Conservation (phyloP, 2,113 vertebrate genomes). For the Anarrhichthys ocellatus region DNA sequence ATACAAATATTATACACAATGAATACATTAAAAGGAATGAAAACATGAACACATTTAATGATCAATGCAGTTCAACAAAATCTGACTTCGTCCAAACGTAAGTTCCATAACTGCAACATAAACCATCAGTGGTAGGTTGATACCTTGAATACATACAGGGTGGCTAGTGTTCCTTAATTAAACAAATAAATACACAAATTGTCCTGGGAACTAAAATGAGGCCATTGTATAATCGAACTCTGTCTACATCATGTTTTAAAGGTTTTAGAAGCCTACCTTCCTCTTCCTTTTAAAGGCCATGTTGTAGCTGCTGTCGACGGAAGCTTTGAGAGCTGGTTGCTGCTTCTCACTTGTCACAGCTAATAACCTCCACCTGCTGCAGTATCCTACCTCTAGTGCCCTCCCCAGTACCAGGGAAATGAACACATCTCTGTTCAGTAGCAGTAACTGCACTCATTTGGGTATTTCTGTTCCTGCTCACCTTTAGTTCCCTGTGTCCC, state of each 20-base stretch:
- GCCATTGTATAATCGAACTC: too few relatives aligned
- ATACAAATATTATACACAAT: not conserved
- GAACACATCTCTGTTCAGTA: not conserved
- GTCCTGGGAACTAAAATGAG: not conserved
- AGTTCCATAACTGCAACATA: not conserved
- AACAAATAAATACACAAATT: not conserved
- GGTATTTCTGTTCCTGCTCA: not conserved
- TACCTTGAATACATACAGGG: not conserved
- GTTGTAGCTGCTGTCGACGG: not conserved
- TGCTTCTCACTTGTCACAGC: rapidly evolving
- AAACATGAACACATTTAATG: not conserved
- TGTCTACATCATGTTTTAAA: too few relatives aligned
- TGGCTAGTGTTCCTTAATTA: not conserved
- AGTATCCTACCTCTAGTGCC: too few relatives aligned
- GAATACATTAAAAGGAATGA: not conserved
- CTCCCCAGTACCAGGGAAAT: not conserved
- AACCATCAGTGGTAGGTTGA: not conserved
- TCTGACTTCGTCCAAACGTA: not conserved
- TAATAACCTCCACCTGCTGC: not conserved
- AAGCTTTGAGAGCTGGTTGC: not conserved
- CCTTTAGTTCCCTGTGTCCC: not conserved
- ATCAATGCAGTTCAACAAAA: not conserved
- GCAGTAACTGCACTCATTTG: not conserved
- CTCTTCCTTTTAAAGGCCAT: slow-evolving; percentile 66
- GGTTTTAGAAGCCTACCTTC: slow-evolving; percentile 71